Evolutionary conservation across 2,113 vertebrate genomes (phyloP), one percentile per base, ranked within the genome.

Genomic region (Xenopus tropicalis): DNA sequence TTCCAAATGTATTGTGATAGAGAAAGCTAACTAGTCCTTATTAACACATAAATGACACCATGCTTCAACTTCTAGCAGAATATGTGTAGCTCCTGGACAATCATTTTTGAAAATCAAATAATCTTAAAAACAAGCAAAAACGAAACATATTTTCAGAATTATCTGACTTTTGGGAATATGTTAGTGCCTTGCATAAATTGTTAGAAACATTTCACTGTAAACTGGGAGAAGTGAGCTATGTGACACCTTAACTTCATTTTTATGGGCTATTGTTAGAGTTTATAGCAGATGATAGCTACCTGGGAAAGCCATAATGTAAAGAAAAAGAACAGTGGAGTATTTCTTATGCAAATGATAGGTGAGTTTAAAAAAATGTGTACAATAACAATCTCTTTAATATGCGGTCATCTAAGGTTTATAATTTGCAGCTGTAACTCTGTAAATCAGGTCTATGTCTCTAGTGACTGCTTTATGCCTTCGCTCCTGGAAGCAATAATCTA

Each of bases 381-480:
- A 65, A 42, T 52, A 74, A 19, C 20, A 68, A 42, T 52, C 43
- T 62, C 20, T 69, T 69, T 42, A 54, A 42, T 52, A 69, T 19
- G 22, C n/a, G 57, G 46, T 69, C 58, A 75, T 13, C 9, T 56
- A 69, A 75, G 72, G 44, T 56, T 69, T 69, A 75, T 61, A 61
- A 54, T 46, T 37, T 69, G 59, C 57, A 62, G 44, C 29, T 73
- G 71, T 65, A 72, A 52, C 29, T 25, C 17, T n/a, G 52, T 59
- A 56, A 58, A 67, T 23, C 46, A 20, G 59, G 17, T 16, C 54
- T 73, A 11, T 3, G 22, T 63, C 58, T 61, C 25, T 48, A n/a
- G 56, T 61, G 44, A 54, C 66, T 61, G 25, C 14, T 69, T 42
- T 66, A 48, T 66, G 44, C 12, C 14, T 22, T 48, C 23, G 3